Evolutionary conservation across 1,140 invertebrate species (phyloP).

Genomic region (Cotesia typhae): DNA sequence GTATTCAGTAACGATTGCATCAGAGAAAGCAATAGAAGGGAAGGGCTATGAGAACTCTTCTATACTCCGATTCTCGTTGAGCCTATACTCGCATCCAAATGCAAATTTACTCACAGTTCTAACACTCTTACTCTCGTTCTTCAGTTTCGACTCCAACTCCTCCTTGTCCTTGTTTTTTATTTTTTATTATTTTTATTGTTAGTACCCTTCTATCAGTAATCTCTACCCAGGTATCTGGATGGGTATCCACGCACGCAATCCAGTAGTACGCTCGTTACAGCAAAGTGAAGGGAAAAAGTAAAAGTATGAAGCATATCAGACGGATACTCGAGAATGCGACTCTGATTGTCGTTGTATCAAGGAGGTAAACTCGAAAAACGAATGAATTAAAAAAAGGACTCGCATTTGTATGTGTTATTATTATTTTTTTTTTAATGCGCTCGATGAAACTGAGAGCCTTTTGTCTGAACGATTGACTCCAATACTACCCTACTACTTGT

Average conservation of each 20-base stretch:
- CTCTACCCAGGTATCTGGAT: slow-evolving; percentile 6
- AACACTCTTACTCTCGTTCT: slow-evolving; percentile 7
- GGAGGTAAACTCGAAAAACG: slow-evolving; percentile 5
- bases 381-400: not conserved
- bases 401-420: not conserved
- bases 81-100: slow-evolving; percentile 41
- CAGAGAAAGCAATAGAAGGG: not conserved
- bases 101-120: slow-evolving; percentile 39
- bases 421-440: not conserved
- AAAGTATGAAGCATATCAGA: not conserved
- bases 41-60: slow-evolving; percentile 11
- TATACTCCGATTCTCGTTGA: slow-evolving; percentile 27
- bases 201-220: slow-evolving; percentile 9
- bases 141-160: not conserved
- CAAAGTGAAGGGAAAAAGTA: not conserved
- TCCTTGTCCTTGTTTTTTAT: not conserved
- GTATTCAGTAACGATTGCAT: slow-evolving; percentile 20
- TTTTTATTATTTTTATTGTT: not conserved
- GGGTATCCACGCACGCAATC: slow-evolving; percentile 10
- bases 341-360: slow-evolving; percentile 2
- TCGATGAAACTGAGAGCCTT: no score
- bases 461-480: no score
- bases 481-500: no score
- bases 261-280: not conserved
- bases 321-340: slow-evolving; percentile 8